phyloP scores from a whole-genome alignment of 2,113 vertebrate species.

The Dipodomys merriami region DNA sequence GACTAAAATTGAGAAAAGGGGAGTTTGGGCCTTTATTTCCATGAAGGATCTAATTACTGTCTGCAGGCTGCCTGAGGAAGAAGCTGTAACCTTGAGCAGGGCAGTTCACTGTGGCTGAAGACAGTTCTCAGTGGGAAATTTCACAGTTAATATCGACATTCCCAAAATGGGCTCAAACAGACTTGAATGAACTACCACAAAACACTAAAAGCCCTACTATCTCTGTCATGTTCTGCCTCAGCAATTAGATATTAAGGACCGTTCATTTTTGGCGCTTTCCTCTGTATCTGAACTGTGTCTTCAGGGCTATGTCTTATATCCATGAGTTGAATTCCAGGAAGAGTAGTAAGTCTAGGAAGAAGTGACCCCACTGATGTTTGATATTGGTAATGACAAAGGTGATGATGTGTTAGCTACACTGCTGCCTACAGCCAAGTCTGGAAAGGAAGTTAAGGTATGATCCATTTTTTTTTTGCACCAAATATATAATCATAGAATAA shows the following conservation, averaged over 20 bases:
- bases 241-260: no score
- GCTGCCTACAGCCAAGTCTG: neutral
- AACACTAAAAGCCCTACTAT: neutral
- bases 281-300: neutral
- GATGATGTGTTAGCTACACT: neutral
- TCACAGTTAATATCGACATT: neutral
- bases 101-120: neutral
- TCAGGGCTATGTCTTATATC: neutral
- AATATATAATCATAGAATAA: constrained; percentile 8
- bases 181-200: neutral
- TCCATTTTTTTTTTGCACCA: constrained; percentile 21
- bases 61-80: neutral
- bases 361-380: neutral
- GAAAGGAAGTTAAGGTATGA: constrained; percentile 3
- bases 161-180: neutral
- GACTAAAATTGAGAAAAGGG: neutral
- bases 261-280: neutral
- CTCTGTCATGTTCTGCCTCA: neutral
- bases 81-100: neutral
- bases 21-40: neutral
- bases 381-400: neutral
- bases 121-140: neutral
- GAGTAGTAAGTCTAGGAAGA: neutral
- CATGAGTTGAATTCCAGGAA: neutral
- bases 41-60: neutral